Evolutionary conservation across 2,797 vertebrate species (phyloP), one percentile per base, ranked within the genome.

Genomic region (Paratrypauchen microcephalus): DNA sequence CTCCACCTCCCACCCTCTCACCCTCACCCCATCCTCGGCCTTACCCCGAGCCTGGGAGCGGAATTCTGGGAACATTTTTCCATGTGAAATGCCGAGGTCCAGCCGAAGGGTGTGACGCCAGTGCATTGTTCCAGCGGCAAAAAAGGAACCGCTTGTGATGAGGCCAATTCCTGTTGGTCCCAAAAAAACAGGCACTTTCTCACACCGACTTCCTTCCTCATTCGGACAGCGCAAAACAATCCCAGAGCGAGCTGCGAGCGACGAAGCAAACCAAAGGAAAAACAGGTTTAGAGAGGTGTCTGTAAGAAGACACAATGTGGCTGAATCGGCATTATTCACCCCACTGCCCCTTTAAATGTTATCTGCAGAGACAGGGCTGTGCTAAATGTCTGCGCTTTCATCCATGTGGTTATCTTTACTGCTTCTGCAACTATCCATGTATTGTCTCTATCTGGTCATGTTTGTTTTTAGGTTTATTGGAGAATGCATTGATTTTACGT

Each of bases 171-270:
- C 93, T 94, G 93, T 93, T 89, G 87, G 92, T 91, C 89, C 87
- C 91, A 91, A 94, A 94, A 94, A 93, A 93, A 94, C 93, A 94
- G 92, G 88, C 93, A 93, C 93, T 93, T 94, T 94, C 93, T 93
- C 93, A 94, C 93, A 93, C 91, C 82, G 90, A 89, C 89, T 94
- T 94, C 93, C 93, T 94, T 94, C 92, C 93, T 93, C 91, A 83
- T 83, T 65, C 92, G 92, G 90, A 92, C 91, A 92, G 87, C 90
- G 79, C 87, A 93, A 91, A 93, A 92, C 92, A 92, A 93, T 93
- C 91, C 89, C 88, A 92, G 88, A 92, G 89, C 88, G 70, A 87
- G 85, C 28, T 19, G 28, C 79, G 36, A 63, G 61, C 36, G 85
- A 88, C 85, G 79, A 83, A 81, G 81, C 5, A 80, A 83, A 26